Conservation (phyloP, 2,113 vertebrate species). For the Chloropsis hardwickii region DNA sequence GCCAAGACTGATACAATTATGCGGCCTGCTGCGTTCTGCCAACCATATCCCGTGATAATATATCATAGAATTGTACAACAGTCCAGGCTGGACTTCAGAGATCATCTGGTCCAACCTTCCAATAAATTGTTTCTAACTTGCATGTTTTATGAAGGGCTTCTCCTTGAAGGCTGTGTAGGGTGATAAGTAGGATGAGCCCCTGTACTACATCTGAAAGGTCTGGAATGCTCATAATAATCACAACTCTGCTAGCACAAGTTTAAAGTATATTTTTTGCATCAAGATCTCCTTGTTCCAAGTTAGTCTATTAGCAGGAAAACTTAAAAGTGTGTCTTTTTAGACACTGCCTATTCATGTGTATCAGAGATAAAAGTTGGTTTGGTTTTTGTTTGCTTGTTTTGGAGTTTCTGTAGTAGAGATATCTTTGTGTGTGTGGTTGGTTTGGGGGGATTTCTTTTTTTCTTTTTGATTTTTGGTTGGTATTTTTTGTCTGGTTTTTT, state of each 20-base stretch:
- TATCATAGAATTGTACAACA: background rate
- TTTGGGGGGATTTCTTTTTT: fast-evolving
- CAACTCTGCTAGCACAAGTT: background rate
- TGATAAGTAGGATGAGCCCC: background rate
- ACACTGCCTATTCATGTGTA: background rate
- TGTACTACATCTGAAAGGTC: background rate
- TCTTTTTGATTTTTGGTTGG: too few species aligned
- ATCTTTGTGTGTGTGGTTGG: background rate
- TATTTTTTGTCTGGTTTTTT: background rate
- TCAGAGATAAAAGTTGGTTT: background rate
- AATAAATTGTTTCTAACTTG: background rate
- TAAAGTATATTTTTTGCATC: background rate
- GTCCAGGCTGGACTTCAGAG: background rate
- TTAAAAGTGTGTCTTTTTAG: background rate
- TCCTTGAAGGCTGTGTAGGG: background rate
- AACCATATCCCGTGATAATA: fast-evolving
- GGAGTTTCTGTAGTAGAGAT: fast-evolving
- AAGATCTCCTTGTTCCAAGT: background rate
- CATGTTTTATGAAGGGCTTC: background rate
- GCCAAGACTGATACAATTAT: background rate
- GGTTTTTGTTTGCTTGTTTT: background rate
- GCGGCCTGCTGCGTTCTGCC: background rate
- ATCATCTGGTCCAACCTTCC: background rate
- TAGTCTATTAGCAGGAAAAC: background rate
- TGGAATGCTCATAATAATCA: background rate